Conservation (phyloP, 2,113 vertebrate species). For the Cettia cetti region DNA sequence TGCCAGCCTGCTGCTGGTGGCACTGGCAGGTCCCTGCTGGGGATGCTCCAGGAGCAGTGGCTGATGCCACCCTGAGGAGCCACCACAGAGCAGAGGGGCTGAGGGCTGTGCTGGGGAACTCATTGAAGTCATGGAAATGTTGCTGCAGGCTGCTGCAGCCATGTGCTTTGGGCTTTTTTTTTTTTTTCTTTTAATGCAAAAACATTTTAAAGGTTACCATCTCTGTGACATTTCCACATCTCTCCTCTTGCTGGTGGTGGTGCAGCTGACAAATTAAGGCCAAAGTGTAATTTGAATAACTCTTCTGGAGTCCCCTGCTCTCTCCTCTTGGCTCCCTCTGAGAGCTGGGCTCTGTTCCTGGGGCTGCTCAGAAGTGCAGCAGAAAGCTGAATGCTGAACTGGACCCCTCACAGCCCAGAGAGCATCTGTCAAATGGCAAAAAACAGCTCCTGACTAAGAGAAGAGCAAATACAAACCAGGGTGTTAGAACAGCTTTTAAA, state of each 20-base stretch:
- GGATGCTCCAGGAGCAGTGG: background rate
- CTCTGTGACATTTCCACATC: slow-evolving; percentile 24
- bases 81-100: background rate
- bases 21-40: background rate
- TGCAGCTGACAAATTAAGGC: slow-evolving; percentile 5
- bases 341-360: background rate
- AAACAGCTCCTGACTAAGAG: background rate
- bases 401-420: background rate
- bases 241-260: background rate
- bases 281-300: background rate
- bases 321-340: background rate
- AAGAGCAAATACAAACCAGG: background rate
- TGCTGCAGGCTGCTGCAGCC: background rate
- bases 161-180: background rate
- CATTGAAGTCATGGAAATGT: background rate
- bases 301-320: background rate
- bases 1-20: background rate
- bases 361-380: background rate
- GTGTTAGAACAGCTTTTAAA: background rate
- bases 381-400: background rate
- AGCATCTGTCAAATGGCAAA: background rate
- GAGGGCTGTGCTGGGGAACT: background rate
- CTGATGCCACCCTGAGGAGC: background rate
- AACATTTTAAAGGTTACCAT: slow-evolving; percentile 28
- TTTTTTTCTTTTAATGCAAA: background rate